These are phyloP conservation scores for Epinephelus cyanopodus DNA, from an alignment of 2,113 vertebrate species.

Conservation along the genomic window DNA sequence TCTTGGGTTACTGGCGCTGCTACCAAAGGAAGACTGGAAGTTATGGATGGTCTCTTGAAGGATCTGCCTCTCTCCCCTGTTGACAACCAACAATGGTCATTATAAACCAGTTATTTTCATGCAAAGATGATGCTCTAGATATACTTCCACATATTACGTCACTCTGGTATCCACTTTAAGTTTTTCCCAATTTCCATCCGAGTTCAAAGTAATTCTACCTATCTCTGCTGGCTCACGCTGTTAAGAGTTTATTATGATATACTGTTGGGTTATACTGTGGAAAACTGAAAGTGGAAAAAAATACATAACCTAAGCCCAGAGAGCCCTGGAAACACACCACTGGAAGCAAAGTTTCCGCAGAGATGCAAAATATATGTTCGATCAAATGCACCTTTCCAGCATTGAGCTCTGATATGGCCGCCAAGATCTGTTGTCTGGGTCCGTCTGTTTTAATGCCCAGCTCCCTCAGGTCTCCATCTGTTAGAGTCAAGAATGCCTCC, in stretches of 20 bases:
- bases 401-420: constrained; percentile 98
- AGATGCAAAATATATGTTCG: background rate
- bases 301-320: background rate
- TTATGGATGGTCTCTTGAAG: constrained; percentile 99
- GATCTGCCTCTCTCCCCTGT: constrained; percentile 97
- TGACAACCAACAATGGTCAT: constrained; percentile 38
- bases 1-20: constrained; percentile 95
- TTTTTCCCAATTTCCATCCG: constrained; percentile 4
- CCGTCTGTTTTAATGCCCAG: constrained; percentile 97
- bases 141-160: background rate
- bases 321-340: background rate
- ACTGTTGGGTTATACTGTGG: background rate
- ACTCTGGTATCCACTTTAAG: background rate
- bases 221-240: background rate
- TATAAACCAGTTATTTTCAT: background rate
- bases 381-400: constrained; percentile 91
- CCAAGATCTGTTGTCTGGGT: constrained; percentile 95
- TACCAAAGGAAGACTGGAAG: constrained; percentile 98
- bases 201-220: background rate
- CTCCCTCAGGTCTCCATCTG: constrained; percentile 97
- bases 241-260: constrained; percentile 5
- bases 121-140: background rate
- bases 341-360: background rate
- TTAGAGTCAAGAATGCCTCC: constrained; percentile 97
- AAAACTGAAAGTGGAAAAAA: constrained; percentile 6